These are phyloP conservation scores for Morone saxatilis DNA, from an alignment of 2,113 vertebrate genomes.

Conservation along the genomic window DNA sequence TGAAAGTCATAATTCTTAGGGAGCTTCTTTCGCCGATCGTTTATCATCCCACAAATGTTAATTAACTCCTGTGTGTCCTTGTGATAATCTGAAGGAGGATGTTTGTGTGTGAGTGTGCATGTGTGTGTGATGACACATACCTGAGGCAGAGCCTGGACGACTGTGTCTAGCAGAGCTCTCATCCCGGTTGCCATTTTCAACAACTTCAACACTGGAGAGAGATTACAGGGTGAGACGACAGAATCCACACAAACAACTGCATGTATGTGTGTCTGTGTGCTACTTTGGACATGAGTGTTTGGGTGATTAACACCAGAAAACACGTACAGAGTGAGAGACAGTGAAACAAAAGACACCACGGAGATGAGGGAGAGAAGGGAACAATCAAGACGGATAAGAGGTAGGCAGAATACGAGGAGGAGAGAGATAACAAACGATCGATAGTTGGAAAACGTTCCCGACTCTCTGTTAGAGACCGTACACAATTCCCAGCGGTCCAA, in stretches of 20 bases:
- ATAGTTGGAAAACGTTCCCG: conserved; percentile 22
- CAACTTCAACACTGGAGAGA: conserved; percentile 91
- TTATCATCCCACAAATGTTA: conserved; percentile 67
- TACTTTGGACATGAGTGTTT: background rate
- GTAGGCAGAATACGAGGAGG: background rate
- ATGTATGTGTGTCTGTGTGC: background rate
- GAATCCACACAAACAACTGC: background rate
- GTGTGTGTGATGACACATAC: conserved; percentile 65
- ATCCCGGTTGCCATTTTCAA: conserved; percentile 98
- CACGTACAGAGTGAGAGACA: background rate
- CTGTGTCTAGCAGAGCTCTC: conserved; percentile 95
- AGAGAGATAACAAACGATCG: conserved; percentile 11
- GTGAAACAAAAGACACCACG: background rate
- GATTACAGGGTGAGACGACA: background rate
- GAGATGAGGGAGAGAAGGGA: background rate
- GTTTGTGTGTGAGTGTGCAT: conserved; percentile 12
- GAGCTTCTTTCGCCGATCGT: conserved; percentile 24
- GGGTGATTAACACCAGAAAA: background rate
- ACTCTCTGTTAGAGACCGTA: conserved; percentile 36
- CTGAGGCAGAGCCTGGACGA: conserved; percentile 97
- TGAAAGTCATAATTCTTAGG: conserved; percentile 42
- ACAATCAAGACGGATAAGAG: conserved; percentile 7
- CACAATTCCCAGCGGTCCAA: conserved; percentile 54
- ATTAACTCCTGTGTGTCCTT: conserved; percentile 64
- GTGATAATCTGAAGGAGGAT: conserved; percentile 34